These are phyloP conservation scores for Platyura marginata DNA, from an alignment of 1,140 invertebrate species.

Conservation along the genomic window DNA sequence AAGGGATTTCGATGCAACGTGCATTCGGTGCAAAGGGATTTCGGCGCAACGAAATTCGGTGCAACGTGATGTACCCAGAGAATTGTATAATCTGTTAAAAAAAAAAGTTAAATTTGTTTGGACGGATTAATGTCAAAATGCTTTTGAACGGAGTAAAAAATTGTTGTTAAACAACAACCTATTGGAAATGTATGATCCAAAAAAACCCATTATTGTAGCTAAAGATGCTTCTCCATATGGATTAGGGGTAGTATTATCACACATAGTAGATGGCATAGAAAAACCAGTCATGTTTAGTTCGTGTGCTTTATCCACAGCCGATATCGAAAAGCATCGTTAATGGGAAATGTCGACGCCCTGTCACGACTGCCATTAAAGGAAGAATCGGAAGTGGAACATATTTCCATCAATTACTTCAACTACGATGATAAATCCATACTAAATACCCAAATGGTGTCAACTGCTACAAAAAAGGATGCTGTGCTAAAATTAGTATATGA, in stretches of 20 bases:
- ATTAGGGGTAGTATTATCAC: neutral
- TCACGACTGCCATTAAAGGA: conserved; percentile 3
- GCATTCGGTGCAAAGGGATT: too few species aligned
- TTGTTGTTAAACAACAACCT: conserved; percentile 7
- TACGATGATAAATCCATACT: neutral
- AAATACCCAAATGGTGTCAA: neutral
- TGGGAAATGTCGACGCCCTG: conserved; percentile 7
- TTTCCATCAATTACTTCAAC: neutral
- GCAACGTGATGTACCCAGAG: too few species aligned
- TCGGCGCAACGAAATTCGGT: too few species aligned
- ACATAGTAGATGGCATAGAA: neutral
- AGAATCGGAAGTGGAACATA: conserved; percentile 1
- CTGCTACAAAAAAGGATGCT: conserved; percentile 7
- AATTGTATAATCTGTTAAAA: neutral
- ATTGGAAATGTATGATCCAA: conserved; percentile 11
- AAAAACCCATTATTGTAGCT: neutral
- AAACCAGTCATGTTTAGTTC: neutral
- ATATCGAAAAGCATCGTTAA: conserved; percentile 5
- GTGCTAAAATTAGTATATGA: conserved; percentile 9
- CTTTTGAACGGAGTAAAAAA: neutral
- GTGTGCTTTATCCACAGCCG: conserved; percentile 1
- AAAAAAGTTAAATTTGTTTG: neutral
- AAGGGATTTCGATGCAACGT: too few species aligned
- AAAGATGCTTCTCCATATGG: neutral
- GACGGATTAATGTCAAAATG: neutral